Conservation (phyloP, 1,140 invertebrate genomes). For the Drosophila mojavensis region DNA sequence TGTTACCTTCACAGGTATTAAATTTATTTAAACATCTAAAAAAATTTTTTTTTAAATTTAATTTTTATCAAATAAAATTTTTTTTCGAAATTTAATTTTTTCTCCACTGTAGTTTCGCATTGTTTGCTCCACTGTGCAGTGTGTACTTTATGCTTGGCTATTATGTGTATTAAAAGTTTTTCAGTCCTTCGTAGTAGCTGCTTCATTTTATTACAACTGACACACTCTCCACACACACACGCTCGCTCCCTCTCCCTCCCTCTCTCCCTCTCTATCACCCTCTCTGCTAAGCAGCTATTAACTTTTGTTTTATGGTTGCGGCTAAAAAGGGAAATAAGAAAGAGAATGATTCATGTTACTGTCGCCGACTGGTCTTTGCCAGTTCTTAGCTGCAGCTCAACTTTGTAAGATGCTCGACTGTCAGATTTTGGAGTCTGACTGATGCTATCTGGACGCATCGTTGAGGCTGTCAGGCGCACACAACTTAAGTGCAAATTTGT, state of each 20-base stretch:
- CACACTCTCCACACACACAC: constrained; percentile 41
- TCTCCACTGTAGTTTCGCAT: not conserved
- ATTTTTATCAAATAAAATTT: too few relatives aligned
- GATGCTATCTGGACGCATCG: not conserved
- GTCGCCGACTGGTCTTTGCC: constrained; percentile 11
- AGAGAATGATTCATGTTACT: constrained; percentile 65
- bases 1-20: too few relatives aligned
- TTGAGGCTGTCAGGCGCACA: not conserved
- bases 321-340: constrained; percentile 23
- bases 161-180: constrained; percentile 83
- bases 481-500: constrained; percentile 23
- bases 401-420: constrained; percentile 3
- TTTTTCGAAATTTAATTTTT: not conserved
- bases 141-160: constrained; percentile 65
- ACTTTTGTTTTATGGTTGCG: constrained; percentile 71
- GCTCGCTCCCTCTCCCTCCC: constrained; percentile 6
- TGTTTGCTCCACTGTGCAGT: constrained; percentile 16
- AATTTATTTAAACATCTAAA: too few relatives aligned
- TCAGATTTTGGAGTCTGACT: too few relatives aligned
- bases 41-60: too few relatives aligned
- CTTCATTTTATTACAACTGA: constrained; percentile 77
- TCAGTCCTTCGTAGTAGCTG: constrained; percentile 61
- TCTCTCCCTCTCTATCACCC: constrained; percentile 26
- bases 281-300: constrained; percentile 56
- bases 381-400: constrained; percentile 10